Conservation (phyloP, 2,888 invertebrate genomes). For the Gryllus longicercus region DNA sequence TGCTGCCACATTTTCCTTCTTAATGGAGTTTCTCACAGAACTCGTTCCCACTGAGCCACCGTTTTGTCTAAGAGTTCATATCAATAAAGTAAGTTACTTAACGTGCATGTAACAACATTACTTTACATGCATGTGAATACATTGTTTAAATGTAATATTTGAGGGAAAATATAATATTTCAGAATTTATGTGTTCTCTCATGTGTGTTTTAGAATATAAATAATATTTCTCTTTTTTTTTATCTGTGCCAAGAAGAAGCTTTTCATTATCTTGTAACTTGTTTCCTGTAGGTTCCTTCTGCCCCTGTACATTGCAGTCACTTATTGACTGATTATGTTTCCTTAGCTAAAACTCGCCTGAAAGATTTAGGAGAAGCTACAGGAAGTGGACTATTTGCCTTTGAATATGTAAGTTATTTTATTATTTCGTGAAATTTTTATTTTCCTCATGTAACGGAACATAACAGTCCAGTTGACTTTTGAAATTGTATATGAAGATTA, state of each 20-base stretch:
- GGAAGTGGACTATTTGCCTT: constrained; percentile 19
- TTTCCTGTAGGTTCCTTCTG: constrained; percentile 18
- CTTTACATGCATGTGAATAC: background rate
- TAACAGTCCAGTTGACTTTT: background rate
- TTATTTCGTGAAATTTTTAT: background rate
- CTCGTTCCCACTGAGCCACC: background rate
- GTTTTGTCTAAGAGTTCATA: constrained; percentile 7
- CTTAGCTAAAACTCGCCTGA: constrained; percentile 2
- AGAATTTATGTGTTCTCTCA: too few relatives aligned
- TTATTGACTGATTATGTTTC: constrained; percentile 19
- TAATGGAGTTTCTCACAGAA: background rate
- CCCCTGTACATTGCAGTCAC: background rate
- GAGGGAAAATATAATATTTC: background rate
- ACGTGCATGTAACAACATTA: background rate
- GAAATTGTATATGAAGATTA: too few relatives aligned
- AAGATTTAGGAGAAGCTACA: constrained; percentile 19
- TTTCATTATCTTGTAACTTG: background rate
- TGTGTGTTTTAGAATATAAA: too few relatives aligned
- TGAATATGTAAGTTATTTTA: constrained; percentile 19
- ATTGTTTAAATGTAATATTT: background rate
- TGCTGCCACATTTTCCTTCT: background rate
- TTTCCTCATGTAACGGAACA: background rate
- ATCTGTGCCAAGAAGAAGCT: too few relatives aligned
- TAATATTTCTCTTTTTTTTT: too few relatives aligned
- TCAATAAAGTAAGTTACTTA: constrained; percentile 3